phyloP scores from a whole-genome alignment of 2,797 vertebrate species.

The Scleropages formosus region DNA sequence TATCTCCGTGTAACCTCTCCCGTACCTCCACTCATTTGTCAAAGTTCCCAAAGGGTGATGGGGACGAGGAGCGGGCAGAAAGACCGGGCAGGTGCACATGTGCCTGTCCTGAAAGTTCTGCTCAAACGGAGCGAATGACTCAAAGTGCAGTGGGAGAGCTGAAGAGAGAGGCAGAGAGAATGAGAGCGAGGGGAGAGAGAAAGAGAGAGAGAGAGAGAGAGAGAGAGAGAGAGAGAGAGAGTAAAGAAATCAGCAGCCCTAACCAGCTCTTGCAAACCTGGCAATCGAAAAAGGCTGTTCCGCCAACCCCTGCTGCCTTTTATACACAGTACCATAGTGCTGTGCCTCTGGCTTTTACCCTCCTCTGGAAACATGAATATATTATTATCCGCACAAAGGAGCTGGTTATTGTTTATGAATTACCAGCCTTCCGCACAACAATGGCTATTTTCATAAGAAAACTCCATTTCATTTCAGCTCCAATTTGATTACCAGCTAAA shows the following conservation, averaged over 20 bases:
- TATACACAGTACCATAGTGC: conserved; percentile 45
- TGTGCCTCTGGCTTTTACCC: conserved; percentile 55
- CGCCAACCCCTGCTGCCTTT: conserved; percentile 32
- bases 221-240: conserved; percentile 19
- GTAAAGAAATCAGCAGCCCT: conserved; percentile 16
- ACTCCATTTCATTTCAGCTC: conserved; percentile 98
- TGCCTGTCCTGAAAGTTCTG: not conserved
- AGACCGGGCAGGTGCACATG: not conserved
- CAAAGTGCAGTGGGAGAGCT: conserved; percentile 4
- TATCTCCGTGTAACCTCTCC: too few species aligned
- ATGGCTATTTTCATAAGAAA: conserved; percentile 99
- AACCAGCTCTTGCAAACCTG: conserved; percentile 30
- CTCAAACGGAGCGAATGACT: conserved; percentile 4
- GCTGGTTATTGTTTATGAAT: conserved; percentile 99
- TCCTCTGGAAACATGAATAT: conserved; percentile 93
- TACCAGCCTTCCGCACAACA: conserved; percentile 97
- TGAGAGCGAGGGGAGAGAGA: conserved; percentile 1
- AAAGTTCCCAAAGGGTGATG: not conserved
- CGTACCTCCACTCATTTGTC: not conserved
- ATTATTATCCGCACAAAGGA: conserved; percentile 98
- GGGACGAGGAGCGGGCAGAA: not conserved
- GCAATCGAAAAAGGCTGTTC: conserved; percentile 23
- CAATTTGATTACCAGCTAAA: conserved; percentile 97
- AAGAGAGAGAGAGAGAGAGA: conserved; percentile 16
- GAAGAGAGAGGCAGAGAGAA: conserved; percentile 13